Percentiles rank a stretch among this genome's conserved stretches.
Conservation (phyloP, 2,797 vertebrate species). For the Heteromormyrus szaboi region DNA sequence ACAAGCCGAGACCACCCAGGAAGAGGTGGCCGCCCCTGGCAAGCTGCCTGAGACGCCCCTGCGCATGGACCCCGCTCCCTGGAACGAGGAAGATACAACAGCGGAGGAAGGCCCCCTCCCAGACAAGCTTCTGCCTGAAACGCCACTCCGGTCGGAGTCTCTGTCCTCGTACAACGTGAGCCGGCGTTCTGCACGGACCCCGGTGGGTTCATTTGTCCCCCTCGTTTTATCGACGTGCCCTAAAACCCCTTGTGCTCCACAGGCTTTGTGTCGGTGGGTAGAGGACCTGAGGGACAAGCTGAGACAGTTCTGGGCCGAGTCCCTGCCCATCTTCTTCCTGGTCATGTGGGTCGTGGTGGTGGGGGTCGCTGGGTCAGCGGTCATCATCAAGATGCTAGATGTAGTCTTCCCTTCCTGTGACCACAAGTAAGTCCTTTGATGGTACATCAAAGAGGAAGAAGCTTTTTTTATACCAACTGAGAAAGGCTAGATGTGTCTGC, state of each 20-base stretch:
- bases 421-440: conserved; percentile 65
- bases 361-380: conserved; percentile 75
- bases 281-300: conserved; percentile 74
- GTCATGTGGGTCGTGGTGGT: conserved; percentile 79
- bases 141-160: conserved; percentile 66
- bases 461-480: background rate
- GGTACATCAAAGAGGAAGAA: background rate
- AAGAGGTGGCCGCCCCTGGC: conserved; percentile 79
- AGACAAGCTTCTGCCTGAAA: conserved; percentile 72
- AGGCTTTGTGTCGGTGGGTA: conserved; percentile 87
- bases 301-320: conserved; percentile 70
- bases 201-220: background rate
- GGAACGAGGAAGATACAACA: conserved; percentile 56
- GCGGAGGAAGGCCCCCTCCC: conserved; percentile 57
- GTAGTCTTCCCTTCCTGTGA: conserved; percentile 76
- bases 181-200: background rate
- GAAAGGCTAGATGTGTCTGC: background rate
- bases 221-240: too few species aligned
- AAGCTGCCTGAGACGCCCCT: conserved; percentile 91
- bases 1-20: conserved; percentile 79
- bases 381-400: conserved; percentile 78
- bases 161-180: conserved; percentile 83
- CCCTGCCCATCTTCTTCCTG: conserved; percentile 78
- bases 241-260: background rate
- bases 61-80: conserved; percentile 65